Evolutionary conservation across 2,888 invertebrate genomes (phyloP).

Genomic region (Asteroscopus sphinx): DNA sequence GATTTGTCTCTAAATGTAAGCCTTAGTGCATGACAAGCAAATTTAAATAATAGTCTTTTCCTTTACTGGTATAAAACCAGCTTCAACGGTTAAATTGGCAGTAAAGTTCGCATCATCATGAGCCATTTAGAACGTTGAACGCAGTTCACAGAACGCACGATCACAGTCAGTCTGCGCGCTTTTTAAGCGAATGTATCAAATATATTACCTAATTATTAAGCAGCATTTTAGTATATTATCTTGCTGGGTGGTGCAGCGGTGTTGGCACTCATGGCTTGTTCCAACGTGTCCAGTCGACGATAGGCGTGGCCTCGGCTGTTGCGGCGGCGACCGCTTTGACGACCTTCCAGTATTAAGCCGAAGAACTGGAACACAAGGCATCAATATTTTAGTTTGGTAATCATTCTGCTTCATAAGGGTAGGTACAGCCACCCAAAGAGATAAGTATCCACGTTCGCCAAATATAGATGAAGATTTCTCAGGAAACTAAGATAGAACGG

Average conservation of each 20-base stretch:
- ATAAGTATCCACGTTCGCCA: too few species aligned
- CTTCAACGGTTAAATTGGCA: too few species aligned
- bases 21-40: too few species aligned
- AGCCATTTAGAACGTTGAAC: not conserved
- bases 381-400: not conserved
- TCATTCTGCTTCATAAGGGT: too few species aligned
- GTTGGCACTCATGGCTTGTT: slow-evolving; percentile 83
- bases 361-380: slow-evolving; percentile 73
- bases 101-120: too few species aligned
- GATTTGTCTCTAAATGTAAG: too few species aligned
- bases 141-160: not conserved
- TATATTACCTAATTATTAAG: slow-evolving; percentile 27
- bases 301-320: slow-evolving; percentile 85
- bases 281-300: slow-evolving; percentile 82
- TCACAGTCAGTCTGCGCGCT: too few species aligned
- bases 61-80: too few species aligned
- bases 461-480: too few species aligned
- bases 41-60: too few species aligned
- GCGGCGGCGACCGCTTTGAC: slow-evolving; percentile 78
- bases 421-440: too few species aligned
- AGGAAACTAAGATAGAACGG: too few species aligned
- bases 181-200: slow-evolving; percentile 13
- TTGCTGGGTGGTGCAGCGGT: slow-evolving; percentile 82
- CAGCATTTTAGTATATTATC: slow-evolving; percentile 77
- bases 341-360: slow-evolving; percentile 81